Evolutionary conservation across 2,797 vertebrate genomes (phyloP).

Genomic region (Champsocephalus gunnari): DNA sequence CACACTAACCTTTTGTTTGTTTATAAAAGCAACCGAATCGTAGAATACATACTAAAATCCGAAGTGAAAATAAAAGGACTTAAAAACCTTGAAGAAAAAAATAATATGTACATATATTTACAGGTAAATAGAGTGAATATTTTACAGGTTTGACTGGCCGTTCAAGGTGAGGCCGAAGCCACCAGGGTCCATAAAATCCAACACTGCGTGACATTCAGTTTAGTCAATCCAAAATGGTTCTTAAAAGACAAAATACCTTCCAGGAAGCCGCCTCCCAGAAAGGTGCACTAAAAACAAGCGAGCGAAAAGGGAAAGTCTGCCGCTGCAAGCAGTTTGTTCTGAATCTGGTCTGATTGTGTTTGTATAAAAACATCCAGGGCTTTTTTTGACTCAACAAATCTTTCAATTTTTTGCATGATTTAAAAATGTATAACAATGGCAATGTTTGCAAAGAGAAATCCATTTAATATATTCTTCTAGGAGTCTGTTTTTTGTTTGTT

Average conservation of each 20-base stretch:
- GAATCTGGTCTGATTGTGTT: slow-evolving; percentile 39
- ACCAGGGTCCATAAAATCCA: slow-evolving; percentile 91
- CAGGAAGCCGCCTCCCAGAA: slow-evolving; percentile 44
- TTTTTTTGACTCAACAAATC: slow-evolving; percentile 48
- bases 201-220: slow-evolving; percentile 88
- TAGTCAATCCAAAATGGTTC: slow-evolving; percentile 65
- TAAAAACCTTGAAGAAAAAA: slow-evolving; percentile 93
- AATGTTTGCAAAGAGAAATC: slow-evolving; percentile 63
- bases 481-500: not conserved
- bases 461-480: slow-evolving; percentile 51
- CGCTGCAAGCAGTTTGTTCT: slow-evolving; percentile 48
- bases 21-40: slow-evolving; percentile 86
- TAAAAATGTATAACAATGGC: slow-evolving; percentile 47
- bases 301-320: slow-evolving; percentile 39
- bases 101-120: slow-evolving; percentile 89
- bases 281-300: slow-evolving; percentile 44
- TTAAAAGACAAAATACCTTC: slow-evolving; percentile 60
- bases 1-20: slow-evolving; percentile 64
- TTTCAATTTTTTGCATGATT: slow-evolving; percentile 51
- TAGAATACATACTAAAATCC: slow-evolving; percentile 95
- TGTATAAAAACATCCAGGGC: slow-evolving; percentile 62
- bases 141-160: slow-evolving; percentile 91
- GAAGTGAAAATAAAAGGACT: slow-evolving; percentile 91
- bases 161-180: slow-evolving; percentile 90
- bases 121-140: slow-evolving; percentile 80